Conservation (phyloP, 2,113 vertebrate genomes). For the Rhinogobius similis region DNA sequence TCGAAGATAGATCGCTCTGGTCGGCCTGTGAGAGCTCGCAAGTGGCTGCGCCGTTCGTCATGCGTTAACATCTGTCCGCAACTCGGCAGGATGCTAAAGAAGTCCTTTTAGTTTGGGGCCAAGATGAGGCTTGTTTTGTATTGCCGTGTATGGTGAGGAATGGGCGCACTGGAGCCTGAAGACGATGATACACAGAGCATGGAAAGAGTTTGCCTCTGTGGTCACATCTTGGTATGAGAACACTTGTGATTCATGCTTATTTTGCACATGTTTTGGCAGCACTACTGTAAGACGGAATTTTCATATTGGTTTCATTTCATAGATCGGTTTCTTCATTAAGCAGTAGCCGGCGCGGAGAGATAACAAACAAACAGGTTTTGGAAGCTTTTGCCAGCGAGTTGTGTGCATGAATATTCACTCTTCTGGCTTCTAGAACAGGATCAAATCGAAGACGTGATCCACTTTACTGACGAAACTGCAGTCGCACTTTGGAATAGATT, state of each 20-base stretch:
- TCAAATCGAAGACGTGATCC: conserved; percentile 7
- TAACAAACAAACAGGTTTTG: conserved; percentile 12
- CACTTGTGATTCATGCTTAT: conserved; percentile 65
- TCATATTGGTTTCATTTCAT: conserved; percentile 55
- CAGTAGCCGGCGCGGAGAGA: conserved; percentile 21
- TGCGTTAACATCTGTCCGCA: conserved; percentile 56
- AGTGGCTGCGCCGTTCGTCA: conserved; percentile 32
- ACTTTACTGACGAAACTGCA: conserved; percentile 17
- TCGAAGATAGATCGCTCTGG: conserved; percentile 31
- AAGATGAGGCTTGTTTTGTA: conserved; percentile 20
- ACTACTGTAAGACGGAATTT: conserved; percentile 42
- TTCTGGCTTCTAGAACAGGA: conserved; percentile 12
- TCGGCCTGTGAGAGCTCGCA: conserved; percentile 27
- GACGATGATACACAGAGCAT: conserved; percentile 47
- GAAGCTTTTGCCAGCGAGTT: conserved; percentile 5
- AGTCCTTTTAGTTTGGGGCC: conserved; percentile 22
- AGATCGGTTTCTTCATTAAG: conserved; percentile 19
- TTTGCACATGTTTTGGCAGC: conserved; percentile 60
- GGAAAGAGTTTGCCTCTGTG: conserved; percentile 69
- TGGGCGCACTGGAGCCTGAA: conserved; percentile 29
- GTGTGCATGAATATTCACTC: conserved; percentile 11
- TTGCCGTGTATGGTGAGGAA: conserved; percentile 35
- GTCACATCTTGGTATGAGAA: conserved; percentile 63
- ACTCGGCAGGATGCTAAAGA: conserved; percentile 32
- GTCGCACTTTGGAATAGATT: background rate